Evolutionary conservation across 1,140 invertebrate genomes (phyloP).

Genomic region (Adoxophyes honmai): DNA sequence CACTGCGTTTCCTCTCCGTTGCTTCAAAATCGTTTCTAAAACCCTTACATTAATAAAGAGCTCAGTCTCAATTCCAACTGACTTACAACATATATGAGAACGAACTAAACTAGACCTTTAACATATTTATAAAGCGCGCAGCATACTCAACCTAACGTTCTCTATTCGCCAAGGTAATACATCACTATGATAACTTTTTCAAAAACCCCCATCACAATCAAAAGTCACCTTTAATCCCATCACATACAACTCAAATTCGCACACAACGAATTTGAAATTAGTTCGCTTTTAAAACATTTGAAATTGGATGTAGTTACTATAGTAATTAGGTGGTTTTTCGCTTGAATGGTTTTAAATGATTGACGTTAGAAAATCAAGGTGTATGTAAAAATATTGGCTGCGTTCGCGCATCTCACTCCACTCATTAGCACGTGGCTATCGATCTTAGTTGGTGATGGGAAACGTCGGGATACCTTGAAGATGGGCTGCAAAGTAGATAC

Average conservation of each 20-base stretch:
- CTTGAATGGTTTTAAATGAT: neutral
- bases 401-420: constrained; percentile 2
- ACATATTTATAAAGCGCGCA: constrained; percentile 1
- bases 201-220: neutral
- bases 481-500: neutral
- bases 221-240: no score
- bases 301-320: neutral
- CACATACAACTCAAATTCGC: no score
- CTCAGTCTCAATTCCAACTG: constrained; percentile 7
- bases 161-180: constrained; percentile 22
- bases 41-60: constrained; percentile 11
- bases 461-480: neutral
- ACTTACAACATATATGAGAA: constrained; percentile 15
- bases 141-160: constrained; percentile 16
- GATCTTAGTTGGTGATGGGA: constrained; percentile 19
- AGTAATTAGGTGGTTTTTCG: neutral
- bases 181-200: constrained; percentile 19
- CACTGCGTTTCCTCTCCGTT: no score
- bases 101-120: neutral
- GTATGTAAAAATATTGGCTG: constrained; percentile 16
- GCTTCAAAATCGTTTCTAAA: no score
- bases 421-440: constrained; percentile 19
- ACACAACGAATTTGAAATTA: neutral
- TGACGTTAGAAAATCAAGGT: constrained; percentile 18
- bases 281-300: neutral